Evolutionary conservation across 2,113 vertebrate genomes (phyloP).

Genomic region (Bujurquina vittata): DNA sequence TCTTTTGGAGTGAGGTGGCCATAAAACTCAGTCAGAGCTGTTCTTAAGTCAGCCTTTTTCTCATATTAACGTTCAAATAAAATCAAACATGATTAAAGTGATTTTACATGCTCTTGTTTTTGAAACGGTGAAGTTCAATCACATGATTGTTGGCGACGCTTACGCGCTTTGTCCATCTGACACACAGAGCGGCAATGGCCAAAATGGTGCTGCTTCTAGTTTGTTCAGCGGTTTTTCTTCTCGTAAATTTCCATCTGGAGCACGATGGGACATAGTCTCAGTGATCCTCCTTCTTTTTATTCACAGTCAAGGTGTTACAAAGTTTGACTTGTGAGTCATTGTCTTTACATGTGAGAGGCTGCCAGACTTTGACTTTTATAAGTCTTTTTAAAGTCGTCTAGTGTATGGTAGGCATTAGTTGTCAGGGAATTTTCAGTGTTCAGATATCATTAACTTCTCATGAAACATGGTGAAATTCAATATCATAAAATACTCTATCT

Average conservation of each 20-base stretch:
- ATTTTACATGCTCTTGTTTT: neutral
- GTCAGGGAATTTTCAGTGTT: neutral
- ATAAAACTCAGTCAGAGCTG: neutral
- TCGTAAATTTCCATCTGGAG: neutral
- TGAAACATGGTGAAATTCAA: neutral
- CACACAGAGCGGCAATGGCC: neutral
- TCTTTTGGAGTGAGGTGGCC: neutral
- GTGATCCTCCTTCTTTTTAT: too few species aligned
- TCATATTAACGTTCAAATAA: neutral
- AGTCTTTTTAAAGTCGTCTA: neutral
- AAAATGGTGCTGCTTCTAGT: too few species aligned
- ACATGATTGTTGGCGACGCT: neutral
- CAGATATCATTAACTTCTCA: neutral
- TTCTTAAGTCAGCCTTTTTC: neutral
- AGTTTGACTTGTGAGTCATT: neutral
- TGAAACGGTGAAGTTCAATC: neutral
- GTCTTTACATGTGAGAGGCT: neutral
- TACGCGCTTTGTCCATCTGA: neutral
- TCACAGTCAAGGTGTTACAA: too few species aligned
- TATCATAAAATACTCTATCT: neutral
- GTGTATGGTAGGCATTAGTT: neutral
- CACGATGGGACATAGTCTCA: neutral
- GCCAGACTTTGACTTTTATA: neutral
- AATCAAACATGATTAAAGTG: conserved; percentile 6
- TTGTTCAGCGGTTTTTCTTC: neutral